Evolutionary conservation across 2,888 invertebrate species (phyloP), one percentile per base, ranked within the genome.

Genomic region (Oxystoma pomonae): DNA sequence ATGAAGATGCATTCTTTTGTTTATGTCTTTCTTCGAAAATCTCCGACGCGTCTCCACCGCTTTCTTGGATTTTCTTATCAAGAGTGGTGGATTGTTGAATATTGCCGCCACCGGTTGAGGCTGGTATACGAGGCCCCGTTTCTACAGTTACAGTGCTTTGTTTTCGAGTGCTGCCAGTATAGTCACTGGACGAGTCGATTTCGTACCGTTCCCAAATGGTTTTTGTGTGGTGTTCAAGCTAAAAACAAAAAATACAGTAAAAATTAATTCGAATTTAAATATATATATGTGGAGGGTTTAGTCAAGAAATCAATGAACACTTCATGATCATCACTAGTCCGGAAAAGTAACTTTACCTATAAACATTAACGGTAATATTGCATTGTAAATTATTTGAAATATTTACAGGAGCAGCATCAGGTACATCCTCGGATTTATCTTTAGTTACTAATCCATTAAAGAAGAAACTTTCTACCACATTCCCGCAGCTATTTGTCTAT

Each of bases 151-250:
- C 67, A 3, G 59, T 62, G 49, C 20, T 16, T 12, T 52, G 55
- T 53, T 50, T 19, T 22, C 50, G 7, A 52, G 50, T 9, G 50
- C 16, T 17, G 18, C 35, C 20, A 49, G 59, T 49, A 51, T 64
- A 52, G 61, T 61, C 55, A 51, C 62, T 58, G 61, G 61, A 51
- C 61, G 70, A 67, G 20, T 75, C 74, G n/a, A 75, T 73, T 52
- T 72, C 71, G 16, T 73, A 67, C 16, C 74, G 63, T 72, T 80
- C 60, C 81, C 81, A 73, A 74, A 74, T 77, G 0, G 79, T 74
- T 60, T 78, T 76, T 58, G 80, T 70, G 66, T 81, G 75, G 1
- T 72, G 71, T 1, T 80, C 73, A 60, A 76, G 73, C 70, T 77
- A 73, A 69, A 71, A 71, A 50, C 12, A 49, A 9, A 18, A 20